Evolutionary conservation across 2,113 vertebrate genomes (phyloP).

Genomic region (Cebus imitator): DNA sequence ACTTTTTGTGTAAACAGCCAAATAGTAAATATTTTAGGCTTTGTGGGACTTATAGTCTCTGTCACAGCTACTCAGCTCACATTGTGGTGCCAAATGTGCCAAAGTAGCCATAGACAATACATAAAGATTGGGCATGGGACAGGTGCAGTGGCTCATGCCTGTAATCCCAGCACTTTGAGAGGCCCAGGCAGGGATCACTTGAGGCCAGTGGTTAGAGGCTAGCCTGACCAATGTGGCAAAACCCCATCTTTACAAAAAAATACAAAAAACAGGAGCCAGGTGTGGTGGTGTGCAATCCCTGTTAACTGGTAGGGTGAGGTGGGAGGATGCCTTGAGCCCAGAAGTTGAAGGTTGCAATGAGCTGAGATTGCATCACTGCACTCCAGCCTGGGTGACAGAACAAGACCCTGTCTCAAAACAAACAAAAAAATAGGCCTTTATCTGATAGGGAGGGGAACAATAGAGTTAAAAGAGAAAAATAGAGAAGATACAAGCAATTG

Average conservation of each 20-base stretch:
- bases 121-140: background rate
- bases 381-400: background rate
- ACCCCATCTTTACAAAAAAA: background rate
- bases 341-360: background rate
- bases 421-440: background rate
- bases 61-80: background rate
- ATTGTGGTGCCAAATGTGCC: background rate
- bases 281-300: background rate
- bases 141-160: background rate
- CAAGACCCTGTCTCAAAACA: background rate
- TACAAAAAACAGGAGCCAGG: background rate
- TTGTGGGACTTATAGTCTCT: background rate
- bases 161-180: background rate
- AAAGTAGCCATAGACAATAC: background rate
- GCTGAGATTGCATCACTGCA: background rate
- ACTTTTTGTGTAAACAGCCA: background rate
- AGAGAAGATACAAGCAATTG: background rate
- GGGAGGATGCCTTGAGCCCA: background rate
- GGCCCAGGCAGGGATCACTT: background rate
- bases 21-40: background rate
- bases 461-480: background rate
- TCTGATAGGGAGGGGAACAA: background rate
- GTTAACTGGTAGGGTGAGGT: background rate
- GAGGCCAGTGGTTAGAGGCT: background rate
- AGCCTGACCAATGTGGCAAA: background rate